These are phyloP conservation scores for Halcyon senegalensis DNA, from an alignment of 2,113 vertebrate genomes.

Conservation along the genomic window DNA sequence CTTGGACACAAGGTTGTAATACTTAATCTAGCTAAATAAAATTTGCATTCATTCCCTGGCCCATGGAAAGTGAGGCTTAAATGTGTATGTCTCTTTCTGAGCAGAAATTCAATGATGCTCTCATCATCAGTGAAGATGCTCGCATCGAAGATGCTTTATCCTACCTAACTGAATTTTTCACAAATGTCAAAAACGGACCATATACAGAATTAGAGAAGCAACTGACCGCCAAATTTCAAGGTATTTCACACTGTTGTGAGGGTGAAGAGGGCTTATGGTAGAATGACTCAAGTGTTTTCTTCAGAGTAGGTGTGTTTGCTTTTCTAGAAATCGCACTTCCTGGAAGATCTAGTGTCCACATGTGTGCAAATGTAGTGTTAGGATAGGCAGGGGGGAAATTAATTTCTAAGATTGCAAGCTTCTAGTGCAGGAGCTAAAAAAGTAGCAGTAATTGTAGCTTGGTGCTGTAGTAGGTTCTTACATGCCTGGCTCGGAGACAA, in stretches of 20 bases:
- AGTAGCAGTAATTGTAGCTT: neutral
- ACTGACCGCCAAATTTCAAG: slow-evolving; percentile 74
- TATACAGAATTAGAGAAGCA: slow-evolving; percentile 72
- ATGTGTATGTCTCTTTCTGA: neutral
- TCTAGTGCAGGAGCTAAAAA: neutral
- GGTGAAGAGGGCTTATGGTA: neutral
- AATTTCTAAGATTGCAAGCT: neutral
- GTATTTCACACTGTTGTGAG: slow-evolving; percentile 47
- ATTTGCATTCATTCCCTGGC: neutral
- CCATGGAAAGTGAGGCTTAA: neutral
- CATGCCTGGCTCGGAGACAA: neutral
- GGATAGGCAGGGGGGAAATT: neutral
- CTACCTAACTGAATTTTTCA: slow-evolving; percentile 78
- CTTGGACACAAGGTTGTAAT: neutral
- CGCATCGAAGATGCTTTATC: slow-evolving; percentile 76
- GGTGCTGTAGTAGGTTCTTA: neutral
- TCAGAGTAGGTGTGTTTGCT: neutral
- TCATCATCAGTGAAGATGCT: slow-evolving; percentile 82
- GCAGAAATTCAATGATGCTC: slow-evolving; percentile 82
- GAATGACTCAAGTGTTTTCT: neutral
- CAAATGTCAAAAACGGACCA: slow-evolving; percentile 66
- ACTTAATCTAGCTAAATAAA: neutral
- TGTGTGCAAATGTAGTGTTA: neutral
- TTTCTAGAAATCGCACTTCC: neutral
- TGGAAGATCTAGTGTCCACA: neutral